Conservation (phyloP, 2,113 vertebrate genomes). For the Ginglymostoma cirratum region DNA sequence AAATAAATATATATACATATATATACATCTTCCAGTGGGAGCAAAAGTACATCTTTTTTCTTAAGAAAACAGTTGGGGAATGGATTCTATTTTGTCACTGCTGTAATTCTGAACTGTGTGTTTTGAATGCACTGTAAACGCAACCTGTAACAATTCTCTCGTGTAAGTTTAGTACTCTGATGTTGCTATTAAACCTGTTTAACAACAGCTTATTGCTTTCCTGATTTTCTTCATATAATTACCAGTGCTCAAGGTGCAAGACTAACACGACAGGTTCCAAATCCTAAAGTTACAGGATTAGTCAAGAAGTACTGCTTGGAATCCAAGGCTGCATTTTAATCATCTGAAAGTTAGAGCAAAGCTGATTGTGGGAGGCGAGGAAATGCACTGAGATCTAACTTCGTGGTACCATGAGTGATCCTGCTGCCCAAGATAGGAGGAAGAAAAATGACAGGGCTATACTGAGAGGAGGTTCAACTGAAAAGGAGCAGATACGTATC, state of each 20-base stretch:
- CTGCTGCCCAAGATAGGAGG: too few species aligned
- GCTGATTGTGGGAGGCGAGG: background rate
- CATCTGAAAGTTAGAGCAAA: background rate
- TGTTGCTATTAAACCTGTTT: constrained; percentile 85
- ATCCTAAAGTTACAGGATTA: too few species aligned
- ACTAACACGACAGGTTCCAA: background rate
- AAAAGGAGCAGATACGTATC: too few species aligned
- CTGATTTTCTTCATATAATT: background rate
- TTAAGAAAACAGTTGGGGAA: constrained; percentile 50
- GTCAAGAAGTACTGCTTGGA: background rate
- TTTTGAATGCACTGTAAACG: constrained; percentile 82
- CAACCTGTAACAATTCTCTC: constrained; percentile 69
- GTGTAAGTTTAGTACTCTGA: constrained; percentile 86
- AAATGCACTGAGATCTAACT: too few species aligned
- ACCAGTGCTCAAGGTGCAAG: background rate
- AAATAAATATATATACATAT: constrained; percentile 4
- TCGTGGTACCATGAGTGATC: too few species aligned
- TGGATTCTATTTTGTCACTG: constrained; percentile 74
- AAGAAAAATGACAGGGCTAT: too few species aligned
- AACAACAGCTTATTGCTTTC: constrained; percentile 44
- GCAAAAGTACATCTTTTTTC: constrained; percentile 16
- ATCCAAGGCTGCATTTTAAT: background rate
- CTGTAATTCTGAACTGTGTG: constrained; percentile 78
- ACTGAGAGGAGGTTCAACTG: too few species aligned
- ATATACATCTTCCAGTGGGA: constrained; percentile 27